These are phyloP conservation scores for Prionace glauca DNA, from an alignment of 2,797 vertebrate species.

Conservation along the genomic window DNA sequence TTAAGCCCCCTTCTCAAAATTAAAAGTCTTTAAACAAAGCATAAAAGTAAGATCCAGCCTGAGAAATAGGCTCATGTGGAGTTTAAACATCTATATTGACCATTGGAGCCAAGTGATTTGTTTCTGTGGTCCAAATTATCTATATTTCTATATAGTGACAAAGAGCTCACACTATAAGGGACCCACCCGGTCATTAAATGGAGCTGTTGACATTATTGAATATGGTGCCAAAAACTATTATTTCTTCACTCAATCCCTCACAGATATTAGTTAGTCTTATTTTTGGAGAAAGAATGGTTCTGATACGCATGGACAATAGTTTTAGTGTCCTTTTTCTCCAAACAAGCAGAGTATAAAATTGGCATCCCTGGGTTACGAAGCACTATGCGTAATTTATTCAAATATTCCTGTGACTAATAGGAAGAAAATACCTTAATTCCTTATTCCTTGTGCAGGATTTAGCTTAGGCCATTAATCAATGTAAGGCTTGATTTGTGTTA, in stretches of 20 bases:
- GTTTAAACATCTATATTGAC: too few relatives aligned
- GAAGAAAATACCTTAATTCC: neutral
- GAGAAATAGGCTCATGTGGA: too few relatives aligned
- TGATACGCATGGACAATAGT: neutral
- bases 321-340: neutral
- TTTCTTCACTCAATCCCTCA: neutral
- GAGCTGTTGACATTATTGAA: neutral
- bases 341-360: neutral
- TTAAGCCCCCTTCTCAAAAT: too few relatives aligned
- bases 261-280: neutral
- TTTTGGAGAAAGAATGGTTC: neutral
- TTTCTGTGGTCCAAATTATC: too few relatives aligned
- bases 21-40: too few relatives aligned
- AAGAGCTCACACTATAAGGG: neutral
- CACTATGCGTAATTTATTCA: neutral
- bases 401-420: neutral
- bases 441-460: neutral
- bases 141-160: neutral
- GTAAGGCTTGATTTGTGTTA: neutral
- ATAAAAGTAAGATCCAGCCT: too few relatives aligned
- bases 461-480: neutral
- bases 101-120: too few relatives aligned
- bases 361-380: neutral
- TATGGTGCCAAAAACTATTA: neutral
- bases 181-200: neutral